phyloP scores from a whole-genome alignment of 92 coral and sea anemone genomes.

The Actinostola sp. region DNA sequence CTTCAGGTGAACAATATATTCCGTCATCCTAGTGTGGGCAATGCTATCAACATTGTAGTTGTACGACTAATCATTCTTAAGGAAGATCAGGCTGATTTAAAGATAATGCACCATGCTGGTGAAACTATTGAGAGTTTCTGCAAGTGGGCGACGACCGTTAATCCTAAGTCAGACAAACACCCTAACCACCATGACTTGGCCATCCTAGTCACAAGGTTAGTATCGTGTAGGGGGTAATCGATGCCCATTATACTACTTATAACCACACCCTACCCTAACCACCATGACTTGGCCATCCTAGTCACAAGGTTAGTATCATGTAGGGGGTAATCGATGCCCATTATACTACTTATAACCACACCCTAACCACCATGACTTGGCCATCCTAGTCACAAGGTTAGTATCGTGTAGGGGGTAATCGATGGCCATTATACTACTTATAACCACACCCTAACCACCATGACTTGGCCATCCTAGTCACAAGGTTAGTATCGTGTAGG shows the following conservation, averaged over 20 bases:
- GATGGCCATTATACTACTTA: too few species aligned
- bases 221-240: too few species aligned
- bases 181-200: slow-evolving; percentile 95
- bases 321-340: too few species aligned
- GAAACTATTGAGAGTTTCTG: slow-evolving; percentile 83
- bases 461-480: background rate
- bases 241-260: too few species aligned
- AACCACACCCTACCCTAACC: background rate
- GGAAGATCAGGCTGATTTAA: slow-evolving; percentile 77
- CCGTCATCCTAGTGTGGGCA: slow-evolving; percentile 92
- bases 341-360: too few species aligned
- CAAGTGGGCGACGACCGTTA: slow-evolving; percentile 72
- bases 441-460: background rate
- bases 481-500: background rate
- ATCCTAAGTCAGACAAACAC: slow-evolving; percentile 84
- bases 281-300: background rate
- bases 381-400: too few species aligned
- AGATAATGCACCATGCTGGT: slow-evolving; percentile 88
- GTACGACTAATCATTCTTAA: slow-evolving; percentile 84
- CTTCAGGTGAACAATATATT: slow-evolving; percentile 81
- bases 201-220: slow-evolving; percentile 84
- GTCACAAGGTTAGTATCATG: too few species aligned
- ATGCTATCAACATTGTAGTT: slow-evolving; percentile 88
- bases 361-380: too few species aligned
- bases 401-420: too few species aligned